Conservation (phyloP, 2,113 vertebrate genomes). For the Lepidothrix coronata region DNA sequence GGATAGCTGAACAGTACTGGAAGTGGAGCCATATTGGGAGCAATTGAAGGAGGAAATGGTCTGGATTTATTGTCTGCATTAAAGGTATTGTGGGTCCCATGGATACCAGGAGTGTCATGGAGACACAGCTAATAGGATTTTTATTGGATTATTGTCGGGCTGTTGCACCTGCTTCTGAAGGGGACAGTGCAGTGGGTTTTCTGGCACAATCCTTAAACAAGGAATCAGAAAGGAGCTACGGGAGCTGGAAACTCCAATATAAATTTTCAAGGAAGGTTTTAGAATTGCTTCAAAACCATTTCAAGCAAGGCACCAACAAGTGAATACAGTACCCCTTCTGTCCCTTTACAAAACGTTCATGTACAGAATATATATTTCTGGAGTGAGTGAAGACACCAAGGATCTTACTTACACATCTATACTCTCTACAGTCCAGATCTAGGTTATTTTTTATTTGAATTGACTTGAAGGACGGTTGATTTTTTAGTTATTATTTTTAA, state of each 20-base stretch:
- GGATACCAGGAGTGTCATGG: conserved; percentile 74
- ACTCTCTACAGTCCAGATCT: not conserved
- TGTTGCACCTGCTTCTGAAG: conserved; percentile 74
- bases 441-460: not conserved
- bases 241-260: not conserved
- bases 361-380: not conserved
- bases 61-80: conserved; percentile 78
- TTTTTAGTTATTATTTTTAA: not conserved
- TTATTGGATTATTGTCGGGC: conserved; percentile 75
- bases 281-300: not conserved
- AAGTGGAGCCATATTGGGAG: conserved; percentile 73
- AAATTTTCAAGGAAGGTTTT: not conserved
- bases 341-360: not conserved
- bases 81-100: conserved; percentile 76
- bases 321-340: not conserved
- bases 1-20: conserved; percentile 59
- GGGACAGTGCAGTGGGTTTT: conserved; percentile 48
- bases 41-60: conserved; percentile 73
- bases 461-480: not conserved
- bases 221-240: conserved; percentile 25
- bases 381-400: not conserved
- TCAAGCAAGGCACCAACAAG: not conserved
- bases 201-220: conserved; percentile 44
- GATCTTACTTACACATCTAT: not conserved
- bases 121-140: conserved; percentile 76